phyloP scores from a whole-genome alignment of 2,113 vertebrate genomes.

The Cynopterus brachyotis region DNA sequence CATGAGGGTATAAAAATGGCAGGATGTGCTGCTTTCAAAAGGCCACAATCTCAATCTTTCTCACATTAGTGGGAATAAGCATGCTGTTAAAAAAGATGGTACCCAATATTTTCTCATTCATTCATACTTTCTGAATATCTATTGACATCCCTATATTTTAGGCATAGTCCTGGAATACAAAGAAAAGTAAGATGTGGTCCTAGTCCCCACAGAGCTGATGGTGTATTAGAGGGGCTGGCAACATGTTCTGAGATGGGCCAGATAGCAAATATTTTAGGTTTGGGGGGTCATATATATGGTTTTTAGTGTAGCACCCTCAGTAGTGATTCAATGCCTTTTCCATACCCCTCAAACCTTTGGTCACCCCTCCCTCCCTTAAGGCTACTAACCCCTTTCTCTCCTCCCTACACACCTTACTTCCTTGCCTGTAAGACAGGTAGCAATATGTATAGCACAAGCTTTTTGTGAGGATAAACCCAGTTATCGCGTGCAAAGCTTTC shows the following conservation, averaged over 20 bases:
- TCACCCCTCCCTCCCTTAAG: no score
- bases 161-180: not conserved
- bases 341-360: not conserved
- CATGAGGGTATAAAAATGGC: conserved; percentile 48
- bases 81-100: not conserved
- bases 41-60: not conserved
- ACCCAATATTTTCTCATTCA: not conserved
- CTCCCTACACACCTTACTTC: no score
- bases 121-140: not conserved
- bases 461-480: not conserved
- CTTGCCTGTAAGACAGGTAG: not conserved
- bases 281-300: rapidly evolving
- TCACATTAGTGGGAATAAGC: not conserved
- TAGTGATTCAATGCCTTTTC: not conserved
- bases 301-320: not conserved
- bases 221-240: not conserved
- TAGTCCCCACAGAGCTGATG: not conserved
- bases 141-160: not conserved
- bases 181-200: not conserved
- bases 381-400: no score
- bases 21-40: conserved; percentile 29
- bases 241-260: not conserved
- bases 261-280: not conserved
- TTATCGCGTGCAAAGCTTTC: rapidly evolving
- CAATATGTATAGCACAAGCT: no score